Evolutionary conservation across 1,140 invertebrate genomes (phyloP).

Genomic region (Stenopsyche tienmushanensis): DNA sequence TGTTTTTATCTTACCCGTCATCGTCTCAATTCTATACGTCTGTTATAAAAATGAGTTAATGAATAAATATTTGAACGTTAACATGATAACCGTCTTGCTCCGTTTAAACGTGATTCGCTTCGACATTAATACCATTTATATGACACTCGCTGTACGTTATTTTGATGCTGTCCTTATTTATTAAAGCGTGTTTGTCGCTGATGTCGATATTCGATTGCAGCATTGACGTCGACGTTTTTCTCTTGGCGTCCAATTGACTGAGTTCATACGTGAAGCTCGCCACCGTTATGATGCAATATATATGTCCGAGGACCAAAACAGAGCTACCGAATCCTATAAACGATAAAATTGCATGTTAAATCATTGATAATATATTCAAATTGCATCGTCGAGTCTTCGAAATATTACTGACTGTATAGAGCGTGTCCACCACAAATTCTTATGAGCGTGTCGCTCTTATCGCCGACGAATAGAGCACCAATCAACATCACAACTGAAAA

Average conservation of each 20-base stretch:
- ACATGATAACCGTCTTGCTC: too few species aligned
- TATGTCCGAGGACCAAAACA: conserved; percentile 28
- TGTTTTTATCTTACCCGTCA: too few species aligned
- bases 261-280: conserved; percentile 36
- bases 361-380: background rate
- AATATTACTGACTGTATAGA: conserved; percentile 32
- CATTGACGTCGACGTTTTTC: conserved; percentile 16
- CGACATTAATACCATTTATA: conserved; percentile 3
- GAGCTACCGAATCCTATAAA: conserved; percentile 34
- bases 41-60: too few species aligned
- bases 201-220: conserved; percentile 25
- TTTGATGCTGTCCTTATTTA: conserved; percentile 26
- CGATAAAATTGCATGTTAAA: background rate
- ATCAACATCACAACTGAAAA: conserved; percentile 28
- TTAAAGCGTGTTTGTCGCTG: conserved; percentile 25
- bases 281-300: conserved; percentile 38
- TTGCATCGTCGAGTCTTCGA: background rate
- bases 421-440: conserved; percentile 33
- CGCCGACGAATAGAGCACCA: conserved; percentile 27
- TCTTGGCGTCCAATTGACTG: conserved; percentile 18
- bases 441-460: conserved; percentile 27
- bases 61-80: too few species aligned
- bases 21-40: too few species aligned
- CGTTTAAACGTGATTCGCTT: conserved; percentile 26
- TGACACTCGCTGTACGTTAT: conserved; percentile 22